phyloP scores from a whole-genome alignment of 2,113 vertebrate species.

The Corvus moneduloides region DNA sequence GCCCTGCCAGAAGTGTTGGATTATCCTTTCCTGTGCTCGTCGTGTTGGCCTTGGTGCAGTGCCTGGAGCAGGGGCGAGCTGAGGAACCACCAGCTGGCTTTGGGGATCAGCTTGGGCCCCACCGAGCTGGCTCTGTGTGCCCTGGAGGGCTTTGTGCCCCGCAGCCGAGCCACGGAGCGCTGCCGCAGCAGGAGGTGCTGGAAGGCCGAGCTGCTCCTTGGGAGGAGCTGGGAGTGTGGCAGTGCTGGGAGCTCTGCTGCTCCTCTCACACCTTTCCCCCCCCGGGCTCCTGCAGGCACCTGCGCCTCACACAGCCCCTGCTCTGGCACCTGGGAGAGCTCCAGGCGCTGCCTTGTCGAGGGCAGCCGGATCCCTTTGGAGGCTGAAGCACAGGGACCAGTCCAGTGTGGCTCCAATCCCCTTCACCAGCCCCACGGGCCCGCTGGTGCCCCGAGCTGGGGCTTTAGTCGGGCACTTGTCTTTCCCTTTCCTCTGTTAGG shows the following conservation, averaged over 20 bases:
- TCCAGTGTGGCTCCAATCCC: not conserved
- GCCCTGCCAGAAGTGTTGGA: accelerated
- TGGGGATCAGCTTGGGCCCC: not conserved
- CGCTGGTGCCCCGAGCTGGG: not conserved
- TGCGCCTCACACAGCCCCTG: not conserved
- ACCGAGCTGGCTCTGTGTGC: accelerated
- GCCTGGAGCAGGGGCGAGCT: not conserved
- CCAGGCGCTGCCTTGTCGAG: accelerated
- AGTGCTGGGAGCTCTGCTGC: not conserved
- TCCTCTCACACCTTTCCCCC: not conserved
- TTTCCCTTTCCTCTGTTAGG: not conserved
- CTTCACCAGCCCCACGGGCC: not conserved
- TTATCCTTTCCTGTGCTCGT: not conserved
- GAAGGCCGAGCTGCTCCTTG: accelerated
- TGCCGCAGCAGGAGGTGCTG: not conserved
- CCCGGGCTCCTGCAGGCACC: not conserved
- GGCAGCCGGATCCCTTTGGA: accelerated
- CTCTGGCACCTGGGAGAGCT: not conserved
- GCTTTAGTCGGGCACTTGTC: not conserved
- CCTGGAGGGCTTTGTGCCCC: not conserved
- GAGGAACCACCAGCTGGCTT: not conserved
- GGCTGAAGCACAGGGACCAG: not conserved
- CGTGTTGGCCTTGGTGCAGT: not conserved
- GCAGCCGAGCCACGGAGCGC: not conserved
- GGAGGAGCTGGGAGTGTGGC: accelerated